Percentiles rank a stretch among this genome's conserved stretches.
phyloP scores from a whole-genome alignment of 2,888 invertebrate species.

The Drosophila robusta region DNA sequence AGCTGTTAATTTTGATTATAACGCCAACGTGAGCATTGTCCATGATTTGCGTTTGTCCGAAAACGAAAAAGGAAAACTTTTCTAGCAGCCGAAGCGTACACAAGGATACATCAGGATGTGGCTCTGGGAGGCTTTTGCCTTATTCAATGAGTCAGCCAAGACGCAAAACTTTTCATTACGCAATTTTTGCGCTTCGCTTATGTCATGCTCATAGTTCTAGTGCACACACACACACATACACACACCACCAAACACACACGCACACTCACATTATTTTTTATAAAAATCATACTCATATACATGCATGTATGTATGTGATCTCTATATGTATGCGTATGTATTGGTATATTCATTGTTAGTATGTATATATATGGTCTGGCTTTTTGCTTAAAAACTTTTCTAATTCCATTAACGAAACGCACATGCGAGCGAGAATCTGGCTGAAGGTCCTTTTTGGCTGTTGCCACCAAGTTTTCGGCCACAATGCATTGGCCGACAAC shows the following conservation, averaged over 20 bases:
- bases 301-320: not conserved
- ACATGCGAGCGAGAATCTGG: conserved; percentile 61
- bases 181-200: conserved; percentile 66
- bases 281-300: conserved; percentile 55
- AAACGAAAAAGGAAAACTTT: conserved; percentile 34
- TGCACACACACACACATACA: conserved; percentile 31
- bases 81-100: conserved; percentile 7
- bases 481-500: conserved; percentile 58
- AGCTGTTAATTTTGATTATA: conserved; percentile 52
- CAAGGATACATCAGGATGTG: conserved; percentile 9
- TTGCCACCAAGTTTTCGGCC: conserved; percentile 51
- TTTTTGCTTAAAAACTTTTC: conserved; percentile 81
- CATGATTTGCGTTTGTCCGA: conserved; percentile 55
- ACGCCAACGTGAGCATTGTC: conserved; percentile 22
- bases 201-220: conserved; percentile 60
- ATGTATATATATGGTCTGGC: conserved; percentile 58
- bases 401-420: conserved; percentile 83
- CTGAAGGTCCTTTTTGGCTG: conserved; percentile 29
- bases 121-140: conserved; percentile 13
- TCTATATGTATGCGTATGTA: conserved; percentile 1
- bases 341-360: conserved; percentile 16
- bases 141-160: conserved; percentile 43
- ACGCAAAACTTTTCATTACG: conserved; percentile 75
- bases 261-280: conserved; percentile 54
- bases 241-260: conserved; percentile 26